Evolutionary conservation across 64 coral and sea anemone species (phyloP).

Genomic region (Montipora foliosa): DNA sequence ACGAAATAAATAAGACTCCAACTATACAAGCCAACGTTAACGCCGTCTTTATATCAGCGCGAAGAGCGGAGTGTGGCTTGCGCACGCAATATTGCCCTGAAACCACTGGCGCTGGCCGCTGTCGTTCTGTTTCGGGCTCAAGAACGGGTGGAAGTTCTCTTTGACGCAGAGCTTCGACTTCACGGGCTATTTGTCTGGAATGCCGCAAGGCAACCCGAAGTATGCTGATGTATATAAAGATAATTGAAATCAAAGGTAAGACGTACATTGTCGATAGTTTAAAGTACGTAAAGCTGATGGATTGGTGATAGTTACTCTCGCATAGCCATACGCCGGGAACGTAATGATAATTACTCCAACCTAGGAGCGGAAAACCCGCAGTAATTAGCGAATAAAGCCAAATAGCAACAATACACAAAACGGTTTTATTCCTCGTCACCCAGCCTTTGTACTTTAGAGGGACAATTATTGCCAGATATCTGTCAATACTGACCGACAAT

Average conservation of each 20-base stretch:
- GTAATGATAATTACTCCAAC: slow-evolving; percentile 67
- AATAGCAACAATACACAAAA: slow-evolving; percentile 47
- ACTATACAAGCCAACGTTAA: slow-evolving; percentile 74
- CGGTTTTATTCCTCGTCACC: slow-evolving; percentile 68
- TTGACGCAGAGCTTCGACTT: slow-evolving; percentile 64
- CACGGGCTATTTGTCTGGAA: slow-evolving; percentile 84
- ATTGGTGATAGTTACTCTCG: slow-evolving; percentile 66
- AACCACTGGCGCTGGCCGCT: slow-evolving; percentile 25
- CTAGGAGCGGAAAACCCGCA: slow-evolving; percentile 75
- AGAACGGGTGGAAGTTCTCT: slow-evolving; percentile 40
- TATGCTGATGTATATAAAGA: slow-evolving; percentile 81
- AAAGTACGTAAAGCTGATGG: slow-evolving; percentile 79
- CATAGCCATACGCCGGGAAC: slow-evolving; percentile 81
- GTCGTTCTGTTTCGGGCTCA: background rate
- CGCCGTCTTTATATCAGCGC: slow-evolving; percentile 81
- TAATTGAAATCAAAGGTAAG: slow-evolving; percentile 69
- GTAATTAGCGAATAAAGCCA: slow-evolving; percentile 79
- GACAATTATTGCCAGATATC: slow-evolving; percentile 86
- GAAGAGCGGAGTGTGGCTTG: slow-evolving; percentile 82
- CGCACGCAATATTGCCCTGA: slow-evolving; percentile 85
- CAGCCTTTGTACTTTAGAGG: slow-evolving; percentile 85
- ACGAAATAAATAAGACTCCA: slow-evolving; percentile 78
- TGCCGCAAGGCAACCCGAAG: slow-evolving; percentile 73
- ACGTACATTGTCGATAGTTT: slow-evolving; percentile 76
- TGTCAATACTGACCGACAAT: slow-evolving; percentile 81